Evolutionary conservation across 2,888 invertebrate genomes (phyloP).

Genomic region (Drosophila subquinaria): DNA sequence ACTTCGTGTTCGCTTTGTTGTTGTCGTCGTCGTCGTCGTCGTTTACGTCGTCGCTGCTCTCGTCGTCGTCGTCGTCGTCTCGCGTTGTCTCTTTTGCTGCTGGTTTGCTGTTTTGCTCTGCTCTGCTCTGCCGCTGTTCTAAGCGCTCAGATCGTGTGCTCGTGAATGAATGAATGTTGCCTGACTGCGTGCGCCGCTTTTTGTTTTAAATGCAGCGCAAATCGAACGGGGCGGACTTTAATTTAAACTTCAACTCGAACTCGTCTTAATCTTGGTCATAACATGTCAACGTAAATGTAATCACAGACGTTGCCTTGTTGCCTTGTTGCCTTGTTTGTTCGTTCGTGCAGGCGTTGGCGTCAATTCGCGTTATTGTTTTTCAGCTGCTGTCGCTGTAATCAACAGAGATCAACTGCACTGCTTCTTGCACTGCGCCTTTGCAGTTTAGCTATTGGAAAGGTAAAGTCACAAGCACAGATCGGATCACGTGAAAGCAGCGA

Average conservation of each 20-base stretch:
- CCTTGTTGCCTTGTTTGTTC: too few relatives aligned
- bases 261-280: slow-evolving; percentile 57
- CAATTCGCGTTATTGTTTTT: slow-evolving; percentile 15
- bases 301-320: slow-evolving; percentile 32
- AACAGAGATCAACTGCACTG: slow-evolving; percentile 3
- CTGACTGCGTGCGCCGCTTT: slow-evolving; percentile 64
- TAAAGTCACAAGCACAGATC: background rate
- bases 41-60: slow-evolving; percentile 2
- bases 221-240: slow-evolving; percentile 1
- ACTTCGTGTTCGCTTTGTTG: slow-evolving; percentile 43
- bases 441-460: slow-evolving; percentile 10
- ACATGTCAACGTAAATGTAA: slow-evolving; percentile 53
- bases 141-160: slow-evolving; percentile 82
- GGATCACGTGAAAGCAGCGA: slow-evolving; percentile 30
- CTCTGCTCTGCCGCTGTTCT: slow-evolving; percentile 69
- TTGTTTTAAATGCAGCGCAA: slow-evolving; percentile 72
- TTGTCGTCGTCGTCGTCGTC: slow-evolving; percentile 4
- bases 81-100: slow-evolving; percentile 37
- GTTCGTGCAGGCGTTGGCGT: slow-evolving; percentile 42
- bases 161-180: slow-evolving; percentile 81
- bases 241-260: slow-evolving; percentile 32
- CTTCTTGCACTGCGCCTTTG: slow-evolving; percentile 32
- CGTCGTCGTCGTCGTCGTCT: slow-evolving; percentile 14
- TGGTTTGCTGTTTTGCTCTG: slow-evolving; percentile 14
- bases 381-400: background rate